Conservation (phyloP, 2,888 invertebrate genomes). For the Catocala sponsa region DNA sequence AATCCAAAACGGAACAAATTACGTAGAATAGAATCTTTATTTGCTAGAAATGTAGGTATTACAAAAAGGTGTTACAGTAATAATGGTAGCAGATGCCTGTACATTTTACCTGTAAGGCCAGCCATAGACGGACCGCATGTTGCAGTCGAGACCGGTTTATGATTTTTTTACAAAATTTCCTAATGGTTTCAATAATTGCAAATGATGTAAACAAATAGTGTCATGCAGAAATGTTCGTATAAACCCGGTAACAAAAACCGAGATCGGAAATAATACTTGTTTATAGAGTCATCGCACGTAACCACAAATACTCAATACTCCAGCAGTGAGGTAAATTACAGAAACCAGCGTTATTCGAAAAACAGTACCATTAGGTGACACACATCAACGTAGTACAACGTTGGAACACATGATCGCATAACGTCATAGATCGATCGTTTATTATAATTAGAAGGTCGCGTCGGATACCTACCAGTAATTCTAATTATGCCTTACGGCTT, state of each 20-base stretch:
- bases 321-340: constrained; percentile 42
- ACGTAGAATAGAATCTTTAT: too few species aligned
- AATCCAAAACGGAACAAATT: too few species aligned
- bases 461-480: constrained; percentile 32
- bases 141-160: too few species aligned
- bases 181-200: background rate
- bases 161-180: background rate
- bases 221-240: constrained; percentile 5
- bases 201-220: constrained; percentile 1
- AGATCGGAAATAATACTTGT: constrained; percentile 7
- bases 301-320: constrained; percentile 42
- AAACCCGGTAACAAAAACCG: constrained; percentile 9
- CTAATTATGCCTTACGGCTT: constrained; percentile 22
- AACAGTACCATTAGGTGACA: constrained; percentile 32
- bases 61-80: too few species aligned
- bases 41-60: too few species aligned
- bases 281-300: constrained; percentile 25
- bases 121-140: too few species aligned
- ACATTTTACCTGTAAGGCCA: too few species aligned
- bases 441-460: constrained; percentile 41
- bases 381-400: constrained; percentile 36
- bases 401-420: constrained; percentile 25
- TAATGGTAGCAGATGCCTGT: too few species aligned
- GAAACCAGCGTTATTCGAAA: constrained; percentile 37
- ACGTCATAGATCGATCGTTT: constrained; percentile 36